Evolutionary conservation across 2,888 invertebrate species (phyloP).

Genomic region (Hypercompe scribonia): DNA sequence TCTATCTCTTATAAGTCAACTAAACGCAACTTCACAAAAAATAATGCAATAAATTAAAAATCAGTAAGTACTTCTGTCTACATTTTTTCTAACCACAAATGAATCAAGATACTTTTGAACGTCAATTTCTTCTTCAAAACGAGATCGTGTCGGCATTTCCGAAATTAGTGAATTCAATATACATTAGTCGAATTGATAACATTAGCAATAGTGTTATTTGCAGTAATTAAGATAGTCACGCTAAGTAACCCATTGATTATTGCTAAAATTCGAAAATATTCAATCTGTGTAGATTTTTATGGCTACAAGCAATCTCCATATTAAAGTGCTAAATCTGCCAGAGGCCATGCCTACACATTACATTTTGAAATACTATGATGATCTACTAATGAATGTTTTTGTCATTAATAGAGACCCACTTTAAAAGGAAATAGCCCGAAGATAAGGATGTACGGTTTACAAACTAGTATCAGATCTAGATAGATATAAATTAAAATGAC

Average conservation of each 20-base stretch:
- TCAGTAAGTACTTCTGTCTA: too few species aligned
- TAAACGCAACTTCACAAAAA: not conserved
- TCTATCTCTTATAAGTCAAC: not conserved
- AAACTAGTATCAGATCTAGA: constrained; percentile 50
- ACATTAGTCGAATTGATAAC: not conserved
- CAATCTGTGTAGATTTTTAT: not conserved
- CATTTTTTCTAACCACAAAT: not conserved
- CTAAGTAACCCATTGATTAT: not conserved
- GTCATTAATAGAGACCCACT: constrained; percentile 11
- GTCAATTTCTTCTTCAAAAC: not conserved
- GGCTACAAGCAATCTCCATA: not conserved
- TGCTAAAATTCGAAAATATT: not conserved
- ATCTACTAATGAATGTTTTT: constrained; percentile 16
- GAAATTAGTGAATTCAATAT: not conserved
- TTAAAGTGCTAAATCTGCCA: constrained; percentile 2
- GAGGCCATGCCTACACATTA: not conserved
- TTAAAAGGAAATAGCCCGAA: constrained; percentile 18
- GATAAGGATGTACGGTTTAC: constrained; percentile 42
- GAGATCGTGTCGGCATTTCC: not conserved
- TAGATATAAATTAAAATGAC: constrained; percentile 51
- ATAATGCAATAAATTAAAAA: not conserved
- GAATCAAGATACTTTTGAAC: not conserved
- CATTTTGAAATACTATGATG: constrained; percentile 2
- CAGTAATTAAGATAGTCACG: not conserved
- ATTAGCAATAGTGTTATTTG: not conserved